Evolutionary conservation across 2,888 invertebrate species (phyloP).

Genomic region (Eutolmus rufibarbis): DNA sequence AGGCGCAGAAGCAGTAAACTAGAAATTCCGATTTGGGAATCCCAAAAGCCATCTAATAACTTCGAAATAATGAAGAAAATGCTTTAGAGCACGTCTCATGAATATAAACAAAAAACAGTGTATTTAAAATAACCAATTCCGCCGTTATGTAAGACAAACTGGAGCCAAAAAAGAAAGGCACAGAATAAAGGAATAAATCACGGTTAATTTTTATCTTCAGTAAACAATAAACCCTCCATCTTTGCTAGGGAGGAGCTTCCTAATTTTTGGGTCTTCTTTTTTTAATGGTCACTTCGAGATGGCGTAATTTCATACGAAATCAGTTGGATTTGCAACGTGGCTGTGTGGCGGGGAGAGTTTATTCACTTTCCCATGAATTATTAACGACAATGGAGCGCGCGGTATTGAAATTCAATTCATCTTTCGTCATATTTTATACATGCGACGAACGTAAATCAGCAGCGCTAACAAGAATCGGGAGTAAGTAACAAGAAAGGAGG

Average conservation of each 20-base stretch:
- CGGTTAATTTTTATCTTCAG: neutral
- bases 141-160: neutral
- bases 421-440: conserved; percentile 15
- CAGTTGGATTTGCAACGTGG: neutral
- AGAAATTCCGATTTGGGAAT: neutral
- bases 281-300: neutral
- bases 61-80: neutral
- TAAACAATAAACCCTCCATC: neutral
- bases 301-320: neutral
- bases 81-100: neutral
- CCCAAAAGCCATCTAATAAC: neutral
- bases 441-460: conserved; percentile 20
- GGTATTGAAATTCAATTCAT: conserved; percentile 29
- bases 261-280: neutral
- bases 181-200: neutral
- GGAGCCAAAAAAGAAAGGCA: neutral
- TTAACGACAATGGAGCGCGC: neutral
- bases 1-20: neutral
- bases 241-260: neutral
- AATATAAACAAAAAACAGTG: neutral
- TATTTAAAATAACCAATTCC: neutral
- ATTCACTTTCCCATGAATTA: conserved; percentile 19
- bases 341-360: neutral
- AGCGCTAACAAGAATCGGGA: conserved; percentile 3
- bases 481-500: neutral